A percentile compares a stretch with the other conserved stretches of the same genome.
Conservation (phyloP, 1,140 invertebrate genomes). For the Pseudobourletiella spinata region DNA sequence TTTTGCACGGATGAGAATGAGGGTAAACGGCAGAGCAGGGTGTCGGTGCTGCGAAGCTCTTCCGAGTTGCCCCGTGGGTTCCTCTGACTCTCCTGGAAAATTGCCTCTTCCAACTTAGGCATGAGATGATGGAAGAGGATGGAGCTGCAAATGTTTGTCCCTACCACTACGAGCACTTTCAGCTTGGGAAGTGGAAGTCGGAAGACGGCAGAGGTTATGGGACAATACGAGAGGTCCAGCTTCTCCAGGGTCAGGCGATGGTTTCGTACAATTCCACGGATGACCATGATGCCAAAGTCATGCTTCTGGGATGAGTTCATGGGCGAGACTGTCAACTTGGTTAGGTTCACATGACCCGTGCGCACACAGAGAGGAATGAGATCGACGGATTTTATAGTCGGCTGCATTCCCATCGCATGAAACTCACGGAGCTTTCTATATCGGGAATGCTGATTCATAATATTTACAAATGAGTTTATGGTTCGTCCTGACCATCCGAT, state of each 20-base stretch:
- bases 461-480: not conserved
- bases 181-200: not conserved
- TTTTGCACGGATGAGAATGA: not conserved
- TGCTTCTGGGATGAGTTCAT: not conserved
- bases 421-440: not conserved
- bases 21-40: not conserved
- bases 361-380: conserved; percentile 1
- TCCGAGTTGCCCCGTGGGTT: not conserved
- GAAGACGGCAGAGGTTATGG: not conserved
- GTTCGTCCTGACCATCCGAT: not conserved
- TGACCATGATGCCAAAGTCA: not conserved
- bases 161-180: not conserved
- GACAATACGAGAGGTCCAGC: not conserved
- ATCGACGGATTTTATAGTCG: not conserved
- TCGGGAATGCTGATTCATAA: not conserved
- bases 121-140: not conserved
- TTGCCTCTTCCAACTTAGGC: not conserved
- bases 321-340: not conserved
- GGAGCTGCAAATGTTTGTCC: not conserved
- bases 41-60: not conserved
- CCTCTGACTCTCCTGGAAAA: not conserved
- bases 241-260: not conserved
- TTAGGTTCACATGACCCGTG: not conserved
- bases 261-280: not conserved
- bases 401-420: not conserved